Percentiles rank a stretch among this genome's conserved stretches.
Evolutionary conservation across 2,797 vertebrate species (phyloP).

Genomic region (Rallus crepitans): DNA sequence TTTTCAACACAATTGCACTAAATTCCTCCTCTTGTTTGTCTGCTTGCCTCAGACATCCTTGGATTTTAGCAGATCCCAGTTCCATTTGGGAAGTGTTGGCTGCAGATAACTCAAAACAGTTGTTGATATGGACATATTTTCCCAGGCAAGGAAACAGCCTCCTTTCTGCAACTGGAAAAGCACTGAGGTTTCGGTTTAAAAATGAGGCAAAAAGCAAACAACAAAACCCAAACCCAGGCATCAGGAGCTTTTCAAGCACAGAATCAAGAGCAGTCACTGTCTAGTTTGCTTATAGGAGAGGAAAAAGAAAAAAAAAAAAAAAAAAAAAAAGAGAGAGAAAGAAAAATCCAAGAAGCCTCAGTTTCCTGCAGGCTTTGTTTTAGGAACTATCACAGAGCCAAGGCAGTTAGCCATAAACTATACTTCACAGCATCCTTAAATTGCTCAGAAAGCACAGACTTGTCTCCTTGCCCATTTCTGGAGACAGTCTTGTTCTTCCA

Average conservation of each 20-base stretch:
- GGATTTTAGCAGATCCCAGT: constrained; percentile 60
- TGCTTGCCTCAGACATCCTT: constrained; percentile 38
- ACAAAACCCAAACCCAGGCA: neutral
- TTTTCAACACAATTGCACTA: constrained; percentile 44
- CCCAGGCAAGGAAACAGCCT: neutral
- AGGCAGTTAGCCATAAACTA: neutral
- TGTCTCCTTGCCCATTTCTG: neutral
- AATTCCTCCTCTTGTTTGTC: constrained; percentile 44
- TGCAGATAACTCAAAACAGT: neutral
- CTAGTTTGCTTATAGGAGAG: neutral
- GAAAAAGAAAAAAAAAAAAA: too few relatives aligned
- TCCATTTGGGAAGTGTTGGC: neutral
- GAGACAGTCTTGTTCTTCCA: neutral
- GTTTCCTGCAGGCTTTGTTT: neutral
- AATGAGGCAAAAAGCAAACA: neutral
- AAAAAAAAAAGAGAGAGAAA: too few relatives aligned
- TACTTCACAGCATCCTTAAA: neutral
- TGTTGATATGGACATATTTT: neutral
- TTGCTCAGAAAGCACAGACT: neutral
- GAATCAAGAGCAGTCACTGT: neutral
- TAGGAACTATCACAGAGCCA: neutral
- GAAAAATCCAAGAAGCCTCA: neutral
- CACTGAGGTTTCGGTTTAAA: neutral
- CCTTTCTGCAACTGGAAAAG: neutral
- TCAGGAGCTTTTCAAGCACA: neutral